Base-by-base conservation (phyloP, 2,888 invertebrate species). In the Protodeltote pygarga region DNA sequence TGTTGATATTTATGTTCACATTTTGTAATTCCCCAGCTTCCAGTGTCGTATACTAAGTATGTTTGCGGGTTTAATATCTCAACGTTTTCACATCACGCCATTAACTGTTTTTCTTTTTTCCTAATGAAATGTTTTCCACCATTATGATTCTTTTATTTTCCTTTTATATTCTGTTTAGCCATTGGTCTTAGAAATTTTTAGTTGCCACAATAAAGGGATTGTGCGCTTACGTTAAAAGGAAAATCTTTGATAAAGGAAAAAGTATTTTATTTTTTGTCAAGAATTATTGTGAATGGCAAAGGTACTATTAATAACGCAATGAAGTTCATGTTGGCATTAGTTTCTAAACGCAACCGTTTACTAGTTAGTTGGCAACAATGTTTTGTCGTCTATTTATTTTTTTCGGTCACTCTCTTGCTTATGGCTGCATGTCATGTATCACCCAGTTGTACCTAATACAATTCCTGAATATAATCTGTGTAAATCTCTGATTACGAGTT, bases 61-160 rank as follows among this genome's bases (percentile, higher is more conserved):
- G 49, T 57, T 23, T 23, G n/a, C 10, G 20, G 20, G 41, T 62
- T 57, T 48, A 45, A 40, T 60, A 53, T 65, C 49, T 53, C 50
- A 47, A 48, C 46, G n/a, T 77, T 79, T 79, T 69, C 69, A 74
- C 67, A 75, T 72, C 59, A 63, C 70, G 65, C 64, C 74, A 79
- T 85, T 82, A 79, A 79, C 75, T 73, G 73, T 78, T 80, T 80
- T 78, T 74, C 75, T 76, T 80, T 77, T 76, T 73, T 65, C 49
- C 39, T 66, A 65, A 69, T 73, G 62, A 73, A 71, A 75, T 70
- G 67, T 76, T 79, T 77, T 72, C 59, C 66, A 65, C 64, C 69
- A 65, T 68, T 77, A 70, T 69, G 69, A 73, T 71, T 75, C 64
- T 65, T 71, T 75, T 70, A 65, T 69, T 67, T 65, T 40, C 32